These are phyloP conservation scores for Watersipora subatra DNA, from an alignment of 1,140 invertebrate genomes.

Conservation along the genomic window DNA sequence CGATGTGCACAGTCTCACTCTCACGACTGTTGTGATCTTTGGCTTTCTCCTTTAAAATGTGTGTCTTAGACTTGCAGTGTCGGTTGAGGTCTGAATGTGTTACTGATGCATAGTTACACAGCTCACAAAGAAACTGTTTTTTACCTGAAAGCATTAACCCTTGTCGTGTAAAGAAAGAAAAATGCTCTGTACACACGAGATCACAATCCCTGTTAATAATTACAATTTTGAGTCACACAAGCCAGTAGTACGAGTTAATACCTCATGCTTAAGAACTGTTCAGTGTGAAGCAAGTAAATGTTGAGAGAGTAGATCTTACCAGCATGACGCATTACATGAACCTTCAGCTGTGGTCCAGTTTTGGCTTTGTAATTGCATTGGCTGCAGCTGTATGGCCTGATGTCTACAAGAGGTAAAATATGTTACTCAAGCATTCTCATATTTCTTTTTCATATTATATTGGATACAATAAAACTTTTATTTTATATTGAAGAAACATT, in stretches of 20 bases:
- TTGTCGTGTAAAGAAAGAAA: constrained; percentile 8
- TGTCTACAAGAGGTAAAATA: constrained; percentile 30
- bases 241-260: neutral
- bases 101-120: constrained; percentile 45
- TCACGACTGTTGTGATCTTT: too few species aligned
- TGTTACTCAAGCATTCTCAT: too few species aligned
- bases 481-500: neutral
- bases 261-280: too few species aligned
- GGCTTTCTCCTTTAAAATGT: too few species aligned
- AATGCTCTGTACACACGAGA: neutral
- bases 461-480: too few species aligned
- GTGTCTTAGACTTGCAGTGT: constrained; percentile 44
- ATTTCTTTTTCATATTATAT: neutral
- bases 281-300: too few species aligned
- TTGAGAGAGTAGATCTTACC: constrained; percentile 21
- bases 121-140: constrained; percentile 41
- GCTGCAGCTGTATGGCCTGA: constrained; percentile 43
- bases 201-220: too few species aligned
- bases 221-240: neutral
- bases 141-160: constrained; percentile 43
- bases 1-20: too few species aligned
- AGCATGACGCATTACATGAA: constrained; percentile 45
- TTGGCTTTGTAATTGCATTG: constrained; percentile 43
- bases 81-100: constrained; percentile 45
- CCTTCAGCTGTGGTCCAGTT: constrained; percentile 44